Evolutionary conservation across 1,140 invertebrate genomes (phyloP).

Genomic region (Eurosta solidaginis): DNA sequence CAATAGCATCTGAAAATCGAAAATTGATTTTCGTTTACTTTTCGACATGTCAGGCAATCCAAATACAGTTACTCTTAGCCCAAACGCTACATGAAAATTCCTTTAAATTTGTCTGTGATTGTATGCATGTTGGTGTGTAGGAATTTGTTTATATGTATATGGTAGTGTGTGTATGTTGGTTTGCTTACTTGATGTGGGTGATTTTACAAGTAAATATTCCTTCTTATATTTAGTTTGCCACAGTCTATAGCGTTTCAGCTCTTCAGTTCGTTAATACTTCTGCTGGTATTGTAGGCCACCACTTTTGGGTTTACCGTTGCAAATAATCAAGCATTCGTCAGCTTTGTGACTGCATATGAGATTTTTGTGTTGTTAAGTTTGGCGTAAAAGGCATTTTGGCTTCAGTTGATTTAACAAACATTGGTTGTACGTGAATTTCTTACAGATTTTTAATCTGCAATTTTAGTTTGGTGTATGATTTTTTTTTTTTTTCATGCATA

Average conservation of each 20-base stretch:
- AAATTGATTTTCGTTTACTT: constrained; percentile 59
- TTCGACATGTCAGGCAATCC: constrained; percentile 39
- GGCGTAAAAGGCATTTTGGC: constrained; percentile 8
- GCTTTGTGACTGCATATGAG: not conserved
- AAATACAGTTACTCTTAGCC: not conserved
- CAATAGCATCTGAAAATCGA: constrained; percentile 58
- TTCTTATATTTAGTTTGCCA: too few relatives aligned
- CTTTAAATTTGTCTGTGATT: not conserved
- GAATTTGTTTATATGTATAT: not conserved
- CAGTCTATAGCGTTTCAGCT: not conserved
- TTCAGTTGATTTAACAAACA: constrained; percentile 26
- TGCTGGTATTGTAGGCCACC: not conserved
- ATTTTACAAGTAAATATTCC: not conserved
- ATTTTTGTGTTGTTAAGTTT: not conserved
- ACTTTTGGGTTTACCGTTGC: not conserved
- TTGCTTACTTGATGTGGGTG: not conserved
- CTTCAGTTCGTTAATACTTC: not conserved
- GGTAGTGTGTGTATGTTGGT: not conserved
- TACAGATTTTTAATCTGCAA: constrained; percentile 3
- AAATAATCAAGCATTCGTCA: not conserved
- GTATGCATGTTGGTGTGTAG: not conserved
- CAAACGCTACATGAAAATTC: not conserved
- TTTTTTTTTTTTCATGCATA: not conserved
- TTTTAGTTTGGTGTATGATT: not conserved
- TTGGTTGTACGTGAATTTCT: constrained; percentile 16